Percentiles rank a stretch among this genome's conserved stretches.
Conservation (phyloP, 1,140 invertebrate genomes). For the Eriocheir sinensis region DNA sequence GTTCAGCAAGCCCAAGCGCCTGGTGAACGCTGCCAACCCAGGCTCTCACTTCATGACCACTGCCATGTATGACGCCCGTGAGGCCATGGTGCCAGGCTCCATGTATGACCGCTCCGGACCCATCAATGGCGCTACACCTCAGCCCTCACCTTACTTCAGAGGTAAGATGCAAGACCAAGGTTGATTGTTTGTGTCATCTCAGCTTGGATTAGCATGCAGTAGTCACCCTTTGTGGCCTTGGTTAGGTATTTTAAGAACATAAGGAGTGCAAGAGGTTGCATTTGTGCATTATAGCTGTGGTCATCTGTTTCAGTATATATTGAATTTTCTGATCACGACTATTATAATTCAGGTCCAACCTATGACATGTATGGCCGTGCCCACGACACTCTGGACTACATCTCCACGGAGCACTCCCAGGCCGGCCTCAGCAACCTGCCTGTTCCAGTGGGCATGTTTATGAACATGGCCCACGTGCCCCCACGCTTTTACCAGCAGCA, state of each 20-base stretch:
- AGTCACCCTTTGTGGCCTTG: too few relatives aligned
- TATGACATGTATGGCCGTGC: constrained; percentile 75
- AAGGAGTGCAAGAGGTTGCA: too few relatives aligned
- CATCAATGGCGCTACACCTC: constrained; percentile 81
- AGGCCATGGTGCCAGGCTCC: constrained; percentile 91
- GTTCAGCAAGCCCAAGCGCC: constrained; percentile 97
- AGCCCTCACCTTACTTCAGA: constrained; percentile 65
- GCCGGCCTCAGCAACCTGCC: constrained; percentile 90
- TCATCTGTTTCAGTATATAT: too few relatives aligned
- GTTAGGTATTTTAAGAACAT: too few relatives aligned
- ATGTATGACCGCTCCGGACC: constrained; percentile 89
- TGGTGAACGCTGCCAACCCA: constrained; percentile 96
- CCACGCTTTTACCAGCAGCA: constrained; percentile 93
- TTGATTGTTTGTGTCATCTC: too few relatives aligned
- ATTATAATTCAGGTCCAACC: constrained; percentile 61
- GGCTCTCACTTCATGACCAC: constrained; percentile 98
- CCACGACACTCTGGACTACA: constrained; percentile 97
- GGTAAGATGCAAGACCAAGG: constrained; percentile 32
- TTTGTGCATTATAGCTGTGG: too few relatives aligned
- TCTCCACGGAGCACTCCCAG: constrained; percentile 92
- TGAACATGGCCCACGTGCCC: constrained; percentile 95
- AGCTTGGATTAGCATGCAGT: not conserved
- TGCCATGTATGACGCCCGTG: constrained; percentile 94
- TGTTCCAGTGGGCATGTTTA: constrained; percentile 97
- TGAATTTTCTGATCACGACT: too few relatives aligned